These are phyloP conservation scores for Cerastis rubricosa DNA, from an alignment of 2,888 invertebrate genomes.

Conservation along the genomic window DNA sequence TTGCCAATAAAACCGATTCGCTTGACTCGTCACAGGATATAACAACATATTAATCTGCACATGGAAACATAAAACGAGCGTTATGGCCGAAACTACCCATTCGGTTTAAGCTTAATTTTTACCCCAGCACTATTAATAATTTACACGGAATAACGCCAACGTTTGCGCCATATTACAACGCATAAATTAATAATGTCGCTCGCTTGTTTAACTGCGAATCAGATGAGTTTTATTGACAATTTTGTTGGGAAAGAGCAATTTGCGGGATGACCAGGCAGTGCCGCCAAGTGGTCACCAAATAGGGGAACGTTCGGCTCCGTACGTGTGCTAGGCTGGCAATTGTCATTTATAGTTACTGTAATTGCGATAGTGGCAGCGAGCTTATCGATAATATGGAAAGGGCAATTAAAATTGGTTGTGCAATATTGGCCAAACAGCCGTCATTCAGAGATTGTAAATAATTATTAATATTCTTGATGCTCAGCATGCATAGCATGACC, in stretches of 20 bases:
- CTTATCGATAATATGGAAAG: slow-evolving; percentile 67
- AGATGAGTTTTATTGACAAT: slow-evolving; percentile 91
- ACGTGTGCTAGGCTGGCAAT: slow-evolving; percentile 75
- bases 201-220: slow-evolving; percentile 91
- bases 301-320: slow-evolving; percentile 78
- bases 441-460: neutral
- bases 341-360: slow-evolving; percentile 81
- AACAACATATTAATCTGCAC: slow-evolving; percentile 87
- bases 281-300: slow-evolving; percentile 89
- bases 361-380: slow-evolving; percentile 75
- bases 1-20: slow-evolving; percentile 76
- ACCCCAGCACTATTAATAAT: slow-evolving; percentile 91
- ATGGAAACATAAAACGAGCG: slow-evolving; percentile 88
- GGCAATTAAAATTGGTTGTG: slow-evolving; percentile 30
- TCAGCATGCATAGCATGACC: too few relatives aligned
- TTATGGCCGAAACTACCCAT: slow-evolving; percentile 89
- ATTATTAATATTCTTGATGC: neutral
- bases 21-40: slow-evolving; percentile 79
- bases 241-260: slow-evolving; percentile 90
- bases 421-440: neutral
- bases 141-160: slow-evolving; percentile 89
- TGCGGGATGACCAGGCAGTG: slow-evolving; percentile 88
- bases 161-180: slow-evolving; percentile 90
- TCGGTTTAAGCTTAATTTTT: slow-evolving; percentile 91
- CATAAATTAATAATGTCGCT: slow-evolving; percentile 91